Conservation (phyloP, 2,797 vertebrate species). For the Scolopax bukidnonensis region DNA sequence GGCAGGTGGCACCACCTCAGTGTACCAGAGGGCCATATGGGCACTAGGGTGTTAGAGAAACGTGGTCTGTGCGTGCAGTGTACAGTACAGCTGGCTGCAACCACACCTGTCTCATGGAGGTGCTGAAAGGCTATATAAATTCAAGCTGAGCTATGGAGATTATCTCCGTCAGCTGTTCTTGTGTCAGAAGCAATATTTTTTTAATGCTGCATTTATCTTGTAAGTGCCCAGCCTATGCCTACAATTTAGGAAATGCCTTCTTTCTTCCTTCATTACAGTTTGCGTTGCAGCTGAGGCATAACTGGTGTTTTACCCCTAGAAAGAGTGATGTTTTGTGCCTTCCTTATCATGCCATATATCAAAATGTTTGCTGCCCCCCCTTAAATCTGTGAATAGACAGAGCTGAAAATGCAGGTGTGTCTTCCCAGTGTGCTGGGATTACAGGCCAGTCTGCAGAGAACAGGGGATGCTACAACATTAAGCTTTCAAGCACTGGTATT, state of each 20-base stretch:
- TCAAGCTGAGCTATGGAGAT: conserved; percentile 50
- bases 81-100: conserved; percentile 44
- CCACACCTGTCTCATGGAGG: conserved; percentile 48
- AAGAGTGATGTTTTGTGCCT: background rate
- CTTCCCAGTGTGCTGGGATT: background rate
- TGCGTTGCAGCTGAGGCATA: background rate
- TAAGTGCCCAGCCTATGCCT: background rate
- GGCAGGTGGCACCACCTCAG: conserved; percentile 31
- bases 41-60: background rate
- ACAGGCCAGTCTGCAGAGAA: background rate
- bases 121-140: conserved; percentile 41
- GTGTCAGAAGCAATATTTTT: conserved; percentile 47
- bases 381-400: background rate
- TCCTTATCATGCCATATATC: background rate
- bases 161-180: conserved; percentile 49
- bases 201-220: background rate
- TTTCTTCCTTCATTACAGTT: background rate
- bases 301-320: background rate
- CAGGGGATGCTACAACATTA: background rate
- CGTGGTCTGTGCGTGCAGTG: background rate
- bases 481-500: background rate
- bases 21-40: conserved; percentile 50
- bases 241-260: background rate
- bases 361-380: background rate
- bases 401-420: background rate